These are phyloP conservation scores for Drosophila rellima DNA, from an alignment of 2,888 invertebrate genomes.

Conservation along the genomic window DNA sequence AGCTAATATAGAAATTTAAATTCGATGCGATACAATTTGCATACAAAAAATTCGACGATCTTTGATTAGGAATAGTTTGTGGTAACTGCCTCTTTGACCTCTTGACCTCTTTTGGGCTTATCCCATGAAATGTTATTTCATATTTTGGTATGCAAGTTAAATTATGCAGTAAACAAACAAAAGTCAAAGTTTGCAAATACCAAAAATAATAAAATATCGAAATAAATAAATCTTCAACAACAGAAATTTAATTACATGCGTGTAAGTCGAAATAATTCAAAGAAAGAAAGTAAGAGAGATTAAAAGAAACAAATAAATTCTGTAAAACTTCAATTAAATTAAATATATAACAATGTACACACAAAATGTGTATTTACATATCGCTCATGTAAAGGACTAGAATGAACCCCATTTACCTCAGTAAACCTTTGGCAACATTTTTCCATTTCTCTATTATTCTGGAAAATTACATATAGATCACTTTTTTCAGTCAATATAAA, in stretches of 20 bases:
- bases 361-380: too few species aligned
- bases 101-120: background rate
- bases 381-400: too few species aligned
- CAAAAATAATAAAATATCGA: background rate
- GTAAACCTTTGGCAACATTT: too few species aligned
- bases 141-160: background rate
- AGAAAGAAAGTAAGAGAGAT: too few species aligned
- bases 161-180: conserved; percentile 1
- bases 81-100: conserved; percentile 5
- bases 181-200: background rate
- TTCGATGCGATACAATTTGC: conserved; percentile 34
- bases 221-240: too few species aligned
- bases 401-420: too few species aligned
- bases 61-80: conserved; percentile 29
- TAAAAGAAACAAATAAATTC: too few species aligned
- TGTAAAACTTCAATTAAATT: too few species aligned
- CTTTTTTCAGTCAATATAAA: background rate
- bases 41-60: conserved; percentile 15
- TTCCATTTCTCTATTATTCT: background rate
- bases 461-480: background rate
- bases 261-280: too few species aligned
- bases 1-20: conserved; percentile 43
- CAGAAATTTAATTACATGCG: background rate
- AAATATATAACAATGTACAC: too few species aligned
- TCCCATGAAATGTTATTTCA: background rate